Conservation (phyloP, 2,113 vertebrate species). For the Callaeas wilsoni region DNA sequence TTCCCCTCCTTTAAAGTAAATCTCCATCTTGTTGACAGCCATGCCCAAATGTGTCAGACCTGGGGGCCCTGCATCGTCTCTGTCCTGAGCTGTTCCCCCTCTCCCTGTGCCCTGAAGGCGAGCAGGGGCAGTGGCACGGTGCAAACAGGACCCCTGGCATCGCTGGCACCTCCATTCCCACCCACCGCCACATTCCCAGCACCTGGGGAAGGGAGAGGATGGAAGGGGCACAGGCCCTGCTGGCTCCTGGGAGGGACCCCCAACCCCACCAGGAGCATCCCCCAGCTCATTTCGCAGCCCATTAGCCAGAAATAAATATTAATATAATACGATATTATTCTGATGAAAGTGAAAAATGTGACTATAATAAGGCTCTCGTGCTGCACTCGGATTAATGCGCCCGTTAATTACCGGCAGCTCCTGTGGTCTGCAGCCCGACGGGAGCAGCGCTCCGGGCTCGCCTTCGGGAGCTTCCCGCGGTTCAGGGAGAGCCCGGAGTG, state of each 20-base stretch:
- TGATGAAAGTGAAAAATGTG: conserved; percentile 61
- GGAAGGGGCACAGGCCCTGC: not conserved
- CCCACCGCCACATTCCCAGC: accelerated
- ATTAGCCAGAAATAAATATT: conserved; percentile 62
- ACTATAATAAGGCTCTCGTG: conserved; percentile 38
- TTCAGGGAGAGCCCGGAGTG: not conserved
- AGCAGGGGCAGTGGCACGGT: not conserved
- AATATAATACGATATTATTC: conserved; percentile 54
- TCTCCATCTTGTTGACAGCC: not conserved
- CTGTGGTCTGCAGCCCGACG: not conserved
- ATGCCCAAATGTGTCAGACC: not conserved
- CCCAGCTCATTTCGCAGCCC: conserved; percentile 26
- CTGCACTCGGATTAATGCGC: conserved; percentile 6
- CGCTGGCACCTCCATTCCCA: not conserved
- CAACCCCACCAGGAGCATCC: not conserved
- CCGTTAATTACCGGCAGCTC: conserved; percentile 53
- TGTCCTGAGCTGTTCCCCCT: not conserved
- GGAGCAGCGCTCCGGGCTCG: not conserved
- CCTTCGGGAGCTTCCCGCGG: not conserved
- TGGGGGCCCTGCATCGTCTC: accelerated
- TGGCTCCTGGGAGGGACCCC: not conserved
- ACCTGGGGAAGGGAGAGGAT: not conserved
- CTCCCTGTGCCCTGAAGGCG: accelerated
- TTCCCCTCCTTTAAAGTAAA: not conserved
- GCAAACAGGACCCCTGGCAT: not conserved